Base-by-base conservation (phyloP, 2,888 invertebrate species). In the Plebejus argus region DNA sequence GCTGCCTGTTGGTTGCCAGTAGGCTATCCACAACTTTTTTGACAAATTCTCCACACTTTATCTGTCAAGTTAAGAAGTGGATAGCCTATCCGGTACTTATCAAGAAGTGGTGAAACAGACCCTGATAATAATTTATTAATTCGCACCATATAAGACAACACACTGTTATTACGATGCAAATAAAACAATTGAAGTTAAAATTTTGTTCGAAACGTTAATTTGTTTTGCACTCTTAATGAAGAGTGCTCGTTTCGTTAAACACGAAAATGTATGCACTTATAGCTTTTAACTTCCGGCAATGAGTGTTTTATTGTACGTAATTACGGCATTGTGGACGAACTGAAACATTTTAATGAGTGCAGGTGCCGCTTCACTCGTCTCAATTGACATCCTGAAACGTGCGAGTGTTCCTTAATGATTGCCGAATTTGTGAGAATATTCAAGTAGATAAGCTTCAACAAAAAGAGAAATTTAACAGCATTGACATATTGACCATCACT, bases 181-280 rank as follows among this genome's bases (percentile, higher is more conserved):
- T 39, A 71, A 39, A 20, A 20, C 23, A 71, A n/a, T 71, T 74
- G 45, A 2, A 74, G 28, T 28, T 74, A n/a, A 74, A 53, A 72
- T 72, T 72, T 77, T 70, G 39, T 70, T 49, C 53, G 20, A 45
- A 53, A 71, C 61, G 39, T 61, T 77, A 71, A 71, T 71, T 77
- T 71, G 33, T 56, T 71, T 77, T 71, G 20, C 35, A 53, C 20
- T 56, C 77, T 28, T 70, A 71, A 71, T 70, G 70, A 77, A 77
- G 70, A 77, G 74, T 56, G 53, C 71, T 71, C 71, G 35, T 77
- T 77, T 56, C 35, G 77, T 53, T 71, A 53, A 56, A 71, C 77
- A 70, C 53, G 56, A 71, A 71, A 77, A 77, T 45, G 76, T 28
- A 49, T 71, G 77, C 77, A 77, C 77, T 77, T 71, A 56, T 70